Base-by-base conservation (phyloP, 2,113 vertebrate genomes). In the Myrmecobius fasciatus region DNA sequence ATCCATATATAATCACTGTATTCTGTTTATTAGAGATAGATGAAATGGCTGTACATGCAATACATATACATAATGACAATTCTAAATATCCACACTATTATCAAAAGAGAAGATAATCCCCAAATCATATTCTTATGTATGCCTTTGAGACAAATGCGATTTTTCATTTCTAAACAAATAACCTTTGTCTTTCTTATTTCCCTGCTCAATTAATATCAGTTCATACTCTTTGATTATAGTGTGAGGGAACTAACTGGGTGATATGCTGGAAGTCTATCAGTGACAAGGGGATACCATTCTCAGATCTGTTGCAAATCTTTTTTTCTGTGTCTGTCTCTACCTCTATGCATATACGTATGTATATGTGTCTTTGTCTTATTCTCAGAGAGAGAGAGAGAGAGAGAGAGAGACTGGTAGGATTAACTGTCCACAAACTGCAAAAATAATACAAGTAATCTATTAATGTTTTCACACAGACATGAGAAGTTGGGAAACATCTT, bases 1-100 rank as follows among this genome's bases (percentile, higher is more conserved):
- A 49, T 0, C 0, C 26, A 0, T 2, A 2, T 0, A 3, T 2
- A 5, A 31, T 24, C 22, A 0, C 46, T 11, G 36, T 83, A n/a
- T 22, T 83, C 60, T n/a, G 67, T 43, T 43, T 83, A 24, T 83
- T n/a, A 6, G 67, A 83, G 20, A 43, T 20, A 43, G 20, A n/a
- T 43, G 67, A 83, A 83, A n/a, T 36, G 31, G 17, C 31, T n/a
- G 14, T 17, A n/a, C 6, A 2, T 75, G 36, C 11, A 67, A 67
- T 67, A 67, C 3, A 14, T 12, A 75, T n/a, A 24, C 7, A 22
- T 75, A 75, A n/a, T 1, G 20, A 83, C 36, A 83, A 43, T 7
- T 83, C n/a, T 75, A 75, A 83, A 24, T 83, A 43, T 1, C 17
- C 67, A 83, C n/a, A 43, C 67, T 24, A 43, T 43, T 24, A 43